Base-by-base conservation (phyloP, 2,797 vertebrate species). In the Chloroceryle inda region DNA sequence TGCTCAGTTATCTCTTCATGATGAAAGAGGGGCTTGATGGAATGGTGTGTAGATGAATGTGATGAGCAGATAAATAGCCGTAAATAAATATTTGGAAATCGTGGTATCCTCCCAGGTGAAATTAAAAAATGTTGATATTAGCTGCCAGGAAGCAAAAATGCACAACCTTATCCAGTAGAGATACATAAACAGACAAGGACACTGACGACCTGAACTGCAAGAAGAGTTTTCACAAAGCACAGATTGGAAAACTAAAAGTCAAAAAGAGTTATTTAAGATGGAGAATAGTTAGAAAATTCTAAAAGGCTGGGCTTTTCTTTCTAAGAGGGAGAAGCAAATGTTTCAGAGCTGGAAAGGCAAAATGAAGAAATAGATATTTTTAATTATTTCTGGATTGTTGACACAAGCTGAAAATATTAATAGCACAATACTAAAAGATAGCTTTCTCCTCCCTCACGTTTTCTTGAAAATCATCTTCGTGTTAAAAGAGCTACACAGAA, bases 1-100 rank as follows among this genome's bases (percentile, higher is more conserved):
- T 61, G 38, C 44, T 89, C 56, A 35, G 35, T n/a, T 74, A 26
- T 45, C 35, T 72, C 45, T 44, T 79, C 44, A 38, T 73, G 85
- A 91, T 86, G 21, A 52, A 94, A 71, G 67, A 85, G 16, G 7
- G 3, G 17, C 55, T 83, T 72, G 44, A 67, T 68, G 78, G 80
- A 86, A 61, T 7, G 17, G 3, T 38, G 19, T 83, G 78, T 68
- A 71, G 82, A 94, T 56, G 81, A 95, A 94, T 79, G 73, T 40
- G 83, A 89, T 93, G 94, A 94, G 79, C 40, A 93, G 56, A 97
- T 67, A 86, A 95, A 88, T 42, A 92, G n/a, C 13, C 94, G 35
- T 76, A 89, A 58, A 64, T 86, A 77, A 94, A 72, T 77, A 82
- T 38, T 66, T 93, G 84, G 75, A 90, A 88, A 88, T 75, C 67